These are phyloP conservation scores for Sparus aurata DNA, from an alignment of 2,797 vertebrate species.

Conservation along the genomic window DNA sequence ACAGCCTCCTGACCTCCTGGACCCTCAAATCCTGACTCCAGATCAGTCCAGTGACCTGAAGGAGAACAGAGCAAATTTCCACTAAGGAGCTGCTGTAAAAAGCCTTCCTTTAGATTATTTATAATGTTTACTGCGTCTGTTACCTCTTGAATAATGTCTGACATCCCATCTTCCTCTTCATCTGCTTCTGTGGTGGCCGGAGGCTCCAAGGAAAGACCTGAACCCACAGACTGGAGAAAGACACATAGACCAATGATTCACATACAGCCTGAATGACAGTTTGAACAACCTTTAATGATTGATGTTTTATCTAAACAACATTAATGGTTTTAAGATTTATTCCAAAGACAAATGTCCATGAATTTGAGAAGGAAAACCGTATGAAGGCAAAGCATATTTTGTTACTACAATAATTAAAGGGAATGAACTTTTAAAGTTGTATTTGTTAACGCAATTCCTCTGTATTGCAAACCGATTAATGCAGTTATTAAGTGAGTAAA, in stretches of 20 bases:
- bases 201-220: conserved; percentile 90
- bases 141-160: conserved; percentile 95
- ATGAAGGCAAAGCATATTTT: neutral
- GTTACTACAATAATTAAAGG: neutral
- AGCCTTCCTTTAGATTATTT: neutral
- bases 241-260: conserved; percentile 4
- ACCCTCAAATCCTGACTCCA: conserved; percentile 97
- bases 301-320: neutral
- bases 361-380: neutral
- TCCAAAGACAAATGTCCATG: neutral
- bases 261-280: neutral
- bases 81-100: neutral
- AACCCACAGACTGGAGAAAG: conserved; percentile 83
- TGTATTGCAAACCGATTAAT: neutral
- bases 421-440: neutral
- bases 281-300: neutral
- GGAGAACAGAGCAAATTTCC: neutral
- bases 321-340: neutral
- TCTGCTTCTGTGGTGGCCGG: conserved; percentile 90
- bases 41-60: conserved; percentile 91
- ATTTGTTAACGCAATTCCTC: neutral
- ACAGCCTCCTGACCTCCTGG: conserved; percentile 94
- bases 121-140: conserved; percentile 56
- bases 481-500: neutral
- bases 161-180: conserved; percentile 99